Evolutionary conservation across 1,140 invertebrate species (phyloP), one percentile per base, ranked within the genome.

Genomic region (Hylyphantes graminicola): DNA sequence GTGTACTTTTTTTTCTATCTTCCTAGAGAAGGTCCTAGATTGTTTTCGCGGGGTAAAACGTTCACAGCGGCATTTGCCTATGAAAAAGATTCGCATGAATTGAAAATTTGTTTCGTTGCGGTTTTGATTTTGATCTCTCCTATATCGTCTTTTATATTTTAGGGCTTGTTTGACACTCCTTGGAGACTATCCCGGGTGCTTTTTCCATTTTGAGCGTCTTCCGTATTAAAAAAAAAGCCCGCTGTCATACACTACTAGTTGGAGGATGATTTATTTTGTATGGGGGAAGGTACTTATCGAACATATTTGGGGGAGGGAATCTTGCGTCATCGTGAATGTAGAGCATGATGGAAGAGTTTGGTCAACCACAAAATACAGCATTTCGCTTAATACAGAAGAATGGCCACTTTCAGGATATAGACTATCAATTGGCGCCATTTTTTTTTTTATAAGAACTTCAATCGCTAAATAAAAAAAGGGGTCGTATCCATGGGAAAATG

Each of bases 101-200:
- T 82, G 80, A 74, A 82, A 82, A 82, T 74, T 82, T 82, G 72
- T 82, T 82, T 82, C 70, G 70, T 72, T 72, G 70, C 70, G 80
- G 80, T 81, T n/a, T 63, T 59, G 67, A 72, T 72, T 81, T 81
- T 81, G 55, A 61, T 74, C 70, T 57, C 12, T n/a, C 53, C 35
- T n/a, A n/a, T n/a, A n/a, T n/a, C n/a, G n/a, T n/a, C n/a, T n/a
- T n/a, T n/a, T n/a, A n/a, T n/a, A n/a, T n/a, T n/a, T n/a, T n/a
- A n/a, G n/a, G 50, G 17, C 59, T 53, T 64, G 57, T 63, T 35
- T 61, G 64, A 15, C 65, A 57, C 65, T 67, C 63, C 63, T 55
- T 65, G 35, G 4, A 19, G 63, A 78, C 74, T 70, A 55, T 72
- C 70, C 15, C n/a, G 12, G 51, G 2, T 51, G 61, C 15, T 63